Evolutionary conservation across 64 coral and sea anemone species (phyloP).

Genomic region (Hydrozoanthus tunicans): DNA sequence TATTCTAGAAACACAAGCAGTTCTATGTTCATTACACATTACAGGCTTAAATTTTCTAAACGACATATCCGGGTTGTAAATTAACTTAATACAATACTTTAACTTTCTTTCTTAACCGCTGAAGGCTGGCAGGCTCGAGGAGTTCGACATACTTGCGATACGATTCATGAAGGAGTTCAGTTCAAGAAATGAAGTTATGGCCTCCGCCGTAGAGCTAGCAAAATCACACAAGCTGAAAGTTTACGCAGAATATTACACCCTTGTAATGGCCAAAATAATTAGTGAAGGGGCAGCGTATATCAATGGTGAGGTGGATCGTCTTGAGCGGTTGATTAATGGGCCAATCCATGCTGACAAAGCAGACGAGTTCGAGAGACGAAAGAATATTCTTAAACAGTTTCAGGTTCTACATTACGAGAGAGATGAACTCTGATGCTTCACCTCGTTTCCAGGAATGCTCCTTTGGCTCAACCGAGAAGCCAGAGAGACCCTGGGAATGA

Average conservation of each 20-base stretch:
- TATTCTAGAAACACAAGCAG: no score
- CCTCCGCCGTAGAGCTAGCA: conserved; percentile 51
- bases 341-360: conserved; percentile 84
- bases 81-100: not conserved
- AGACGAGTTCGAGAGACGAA: conserved; percentile 89
- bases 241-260: conserved; percentile 76
- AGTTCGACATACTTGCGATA: conserved; percentile 79
- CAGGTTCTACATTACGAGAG: conserved; percentile 77
- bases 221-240: conserved; percentile 42
- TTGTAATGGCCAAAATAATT: conserved; percentile 74
- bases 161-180: conserved; percentile 83
- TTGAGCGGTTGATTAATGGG: conserved; percentile 84
- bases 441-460: not conserved
- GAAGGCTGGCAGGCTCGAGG: conserved; percentile 83
- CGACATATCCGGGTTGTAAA: not conserved
- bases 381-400: conserved; percentile 94
- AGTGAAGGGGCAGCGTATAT: conserved; percentile 72
- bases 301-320: conserved; percentile 73
- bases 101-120: not conserved
- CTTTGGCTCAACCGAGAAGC: no score
- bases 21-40: no score
- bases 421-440: conserved; percentile 78
- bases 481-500: no score
- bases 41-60: no score
- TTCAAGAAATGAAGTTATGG: conserved; percentile 66